Conservation (phyloP, 2,888 invertebrate genomes). For the Coelinius sp. region DNA sequence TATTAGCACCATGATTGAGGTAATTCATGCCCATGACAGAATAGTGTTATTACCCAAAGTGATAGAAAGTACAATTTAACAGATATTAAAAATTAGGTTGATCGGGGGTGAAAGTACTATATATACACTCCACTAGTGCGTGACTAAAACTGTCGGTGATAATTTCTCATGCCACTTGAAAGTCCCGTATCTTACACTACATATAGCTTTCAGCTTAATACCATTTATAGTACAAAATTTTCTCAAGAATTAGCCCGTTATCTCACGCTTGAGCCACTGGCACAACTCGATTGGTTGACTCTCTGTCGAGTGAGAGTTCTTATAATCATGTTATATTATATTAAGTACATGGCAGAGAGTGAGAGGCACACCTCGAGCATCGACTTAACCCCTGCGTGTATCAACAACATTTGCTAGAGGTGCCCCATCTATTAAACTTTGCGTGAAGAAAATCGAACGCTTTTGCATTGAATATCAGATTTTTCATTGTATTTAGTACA, state of each 20-base stretch:
- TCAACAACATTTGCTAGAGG: neutral
- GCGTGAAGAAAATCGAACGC: neutral
- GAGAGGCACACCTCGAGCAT: neutral
- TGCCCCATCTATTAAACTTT: neutral
- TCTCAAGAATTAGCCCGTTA: slow-evolving; percentile 45
- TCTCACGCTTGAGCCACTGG: slow-evolving; percentile 38
- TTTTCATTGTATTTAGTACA: neutral
- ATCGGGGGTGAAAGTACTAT: neutral
- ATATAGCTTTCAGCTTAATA: neutral
- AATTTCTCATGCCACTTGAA: slow-evolving; percentile 47
- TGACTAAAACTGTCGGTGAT: slow-evolving; percentile 45
- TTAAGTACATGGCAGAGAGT: slow-evolving; percentile 21
- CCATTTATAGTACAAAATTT: slow-evolving; percentile 44
- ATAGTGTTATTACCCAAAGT: too few relatives aligned
- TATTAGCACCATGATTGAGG: too few relatives aligned
- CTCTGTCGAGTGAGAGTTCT: slow-evolving; percentile 30
- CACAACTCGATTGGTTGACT: slow-evolving; percentile 4
- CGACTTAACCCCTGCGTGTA: neutral
- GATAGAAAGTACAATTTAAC: neutral
- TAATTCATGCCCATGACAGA: too few relatives aligned
- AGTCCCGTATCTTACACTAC: slow-evolving; percentile 30
- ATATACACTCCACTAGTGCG: slow-evolving; percentile 39
- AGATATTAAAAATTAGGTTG: slow-evolving; percentile 19
- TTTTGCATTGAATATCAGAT: neutral
- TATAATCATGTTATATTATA: slow-evolving; percentile 50